These are phyloP conservation scores for Albula glossodonta DNA, from an alignment of 2,113 vertebrate species.

Conservation along the genomic window DNA sequence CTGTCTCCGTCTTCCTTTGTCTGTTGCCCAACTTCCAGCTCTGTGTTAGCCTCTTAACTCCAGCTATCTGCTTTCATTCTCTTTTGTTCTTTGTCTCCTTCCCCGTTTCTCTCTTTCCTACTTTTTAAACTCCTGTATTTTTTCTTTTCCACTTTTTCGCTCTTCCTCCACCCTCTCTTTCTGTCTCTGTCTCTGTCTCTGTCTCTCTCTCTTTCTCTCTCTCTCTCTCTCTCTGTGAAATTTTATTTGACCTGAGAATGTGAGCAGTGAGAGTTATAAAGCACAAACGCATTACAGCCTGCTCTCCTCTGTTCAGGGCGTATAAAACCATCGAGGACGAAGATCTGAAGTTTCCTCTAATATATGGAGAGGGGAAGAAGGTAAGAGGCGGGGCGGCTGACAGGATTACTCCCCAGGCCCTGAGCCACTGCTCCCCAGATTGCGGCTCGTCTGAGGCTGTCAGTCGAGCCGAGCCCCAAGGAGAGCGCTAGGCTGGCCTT, in stretches of 20 bases:
- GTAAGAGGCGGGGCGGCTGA: slow-evolving; percentile 53
- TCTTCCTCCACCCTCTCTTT: not conserved
- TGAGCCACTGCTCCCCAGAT: not conserved
- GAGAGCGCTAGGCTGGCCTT: not conserved
- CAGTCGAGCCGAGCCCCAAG: not conserved
- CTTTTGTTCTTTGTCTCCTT: not conserved
- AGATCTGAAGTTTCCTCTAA: slow-evolving; percentile 51
- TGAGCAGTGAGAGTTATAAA: slow-evolving; percentile 36
- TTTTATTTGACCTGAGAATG: not conserved
- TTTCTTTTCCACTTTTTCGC: too few relatives aligned
- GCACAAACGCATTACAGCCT: slow-evolving; percentile 30
- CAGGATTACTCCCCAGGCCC: not conserved
- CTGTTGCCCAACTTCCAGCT: too few relatives aligned
- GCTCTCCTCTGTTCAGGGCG: slow-evolving; percentile 37
- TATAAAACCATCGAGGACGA: slow-evolving; percentile 87
- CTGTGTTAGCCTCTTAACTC: too few relatives aligned
- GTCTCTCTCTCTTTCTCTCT: not conserved
- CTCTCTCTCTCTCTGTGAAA: not conserved
- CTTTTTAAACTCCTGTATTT: too few relatives aligned
- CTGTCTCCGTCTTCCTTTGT: too few relatives aligned
- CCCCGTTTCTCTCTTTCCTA: not conserved
- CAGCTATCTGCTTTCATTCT: too few relatives aligned
- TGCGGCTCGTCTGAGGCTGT: not conserved
- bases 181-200: not conserved
- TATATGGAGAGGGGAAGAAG: slow-evolving; percentile 82